These are phyloP conservation scores for Centroberyx gerrardi DNA, from an alignment of 2,797 vertebrate genomes.

Conservation along the genomic window DNA sequence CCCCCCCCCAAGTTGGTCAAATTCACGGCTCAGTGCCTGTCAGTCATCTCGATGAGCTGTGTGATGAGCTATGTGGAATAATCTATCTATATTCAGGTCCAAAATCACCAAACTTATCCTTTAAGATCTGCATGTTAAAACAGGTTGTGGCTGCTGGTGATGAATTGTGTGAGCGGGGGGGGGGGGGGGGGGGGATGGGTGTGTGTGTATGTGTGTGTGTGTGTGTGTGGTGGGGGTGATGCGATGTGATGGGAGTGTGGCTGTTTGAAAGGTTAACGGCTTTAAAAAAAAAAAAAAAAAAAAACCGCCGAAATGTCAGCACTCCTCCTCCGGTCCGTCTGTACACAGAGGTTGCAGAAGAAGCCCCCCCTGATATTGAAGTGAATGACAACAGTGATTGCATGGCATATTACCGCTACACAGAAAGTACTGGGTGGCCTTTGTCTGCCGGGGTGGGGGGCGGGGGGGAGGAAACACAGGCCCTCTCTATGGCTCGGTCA, in stretches of 20 bases:
- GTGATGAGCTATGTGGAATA: too few relatives aligned
- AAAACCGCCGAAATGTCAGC: conserved; percentile 58
- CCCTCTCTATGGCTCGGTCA: conserved; percentile 23
- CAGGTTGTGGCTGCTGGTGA: neutral
- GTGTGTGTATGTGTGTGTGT: too few relatives aligned
- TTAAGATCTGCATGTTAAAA: neutral
- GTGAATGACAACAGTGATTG: conserved; percentile 64
- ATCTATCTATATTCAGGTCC: too few relatives aligned
- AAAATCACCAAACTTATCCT: too few relatives aligned
- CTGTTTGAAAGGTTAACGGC: conserved; percentile 60
- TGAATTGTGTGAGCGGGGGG: conserved; percentile 13
- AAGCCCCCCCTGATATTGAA: conserved; percentile 39
- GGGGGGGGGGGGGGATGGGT: neutral
- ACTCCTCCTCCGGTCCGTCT: neutral
- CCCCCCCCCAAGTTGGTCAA: too few relatives aligned
- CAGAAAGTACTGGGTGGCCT: conserved; percentile 57
- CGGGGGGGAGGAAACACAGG: conserved; percentile 20
- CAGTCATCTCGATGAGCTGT: too few relatives aligned
- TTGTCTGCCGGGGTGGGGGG: conserved; percentile 37
- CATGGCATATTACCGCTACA: conserved; percentile 27
- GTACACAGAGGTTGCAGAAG: conserved; percentile 29
- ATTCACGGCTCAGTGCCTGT: too few relatives aligned
- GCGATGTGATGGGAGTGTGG: conserved; percentile 1
- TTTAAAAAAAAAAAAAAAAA: conserved; percentile 30
- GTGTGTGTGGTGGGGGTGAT: too few relatives aligned